phyloP scores from a whole-genome alignment of 2,888 invertebrate species.

The Nephrotoma appendiculata region DNA sequence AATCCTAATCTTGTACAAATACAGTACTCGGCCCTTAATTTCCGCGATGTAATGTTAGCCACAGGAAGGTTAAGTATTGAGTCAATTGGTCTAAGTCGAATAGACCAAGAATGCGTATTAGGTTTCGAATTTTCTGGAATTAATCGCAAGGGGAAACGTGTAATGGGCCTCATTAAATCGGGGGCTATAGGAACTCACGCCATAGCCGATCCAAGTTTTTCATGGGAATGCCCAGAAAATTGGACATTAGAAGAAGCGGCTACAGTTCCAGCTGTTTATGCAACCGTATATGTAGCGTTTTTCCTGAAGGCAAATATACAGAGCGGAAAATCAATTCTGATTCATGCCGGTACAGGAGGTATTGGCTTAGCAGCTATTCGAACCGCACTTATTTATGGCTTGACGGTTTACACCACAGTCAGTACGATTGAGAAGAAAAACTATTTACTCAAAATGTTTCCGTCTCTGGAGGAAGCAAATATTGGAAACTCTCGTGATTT shows the following conservation, averaged over 20 bases:
- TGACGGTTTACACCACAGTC: constrained; percentile 56
- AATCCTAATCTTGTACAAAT: constrained; percentile 37
- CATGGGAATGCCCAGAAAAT: constrained; percentile 53
- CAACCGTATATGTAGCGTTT: constrained; percentile 43
- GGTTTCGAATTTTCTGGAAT: constrained; percentile 56
- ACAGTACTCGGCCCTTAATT: constrained; percentile 72
- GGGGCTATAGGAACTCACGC: constrained; percentile 41
- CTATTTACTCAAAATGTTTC: constrained; percentile 41
- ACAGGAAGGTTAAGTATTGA: constrained; percentile 80
- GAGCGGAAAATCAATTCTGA: constrained; percentile 32
- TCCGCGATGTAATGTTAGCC: constrained; percentile 89
- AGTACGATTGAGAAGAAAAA: constrained; percentile 48
- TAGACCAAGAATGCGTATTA: constrained; percentile 47
- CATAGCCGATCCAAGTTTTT: constrained; percentile 26
- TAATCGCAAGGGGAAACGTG: constrained; percentile 38
- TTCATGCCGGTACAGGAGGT: constrained; percentile 52
- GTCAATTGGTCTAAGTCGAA: constrained; percentile 51
- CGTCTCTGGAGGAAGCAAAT: constrained; percentile 37
- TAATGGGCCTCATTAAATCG: constrained; percentile 45
- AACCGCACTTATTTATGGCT: constrained; percentile 46
- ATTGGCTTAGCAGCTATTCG: constrained; percentile 68
- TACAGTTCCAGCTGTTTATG: constrained; percentile 64
- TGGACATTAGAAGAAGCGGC: constrained; percentile 65
- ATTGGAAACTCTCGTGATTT: constrained; percentile 80
- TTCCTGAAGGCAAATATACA: constrained; percentile 24